Percentiles rank a stretch among this genome's conserved stretches.
phyloP scores from a whole-genome alignment of 2,797 vertebrate species.

The Erpetoichthys calabaricus region DNA sequence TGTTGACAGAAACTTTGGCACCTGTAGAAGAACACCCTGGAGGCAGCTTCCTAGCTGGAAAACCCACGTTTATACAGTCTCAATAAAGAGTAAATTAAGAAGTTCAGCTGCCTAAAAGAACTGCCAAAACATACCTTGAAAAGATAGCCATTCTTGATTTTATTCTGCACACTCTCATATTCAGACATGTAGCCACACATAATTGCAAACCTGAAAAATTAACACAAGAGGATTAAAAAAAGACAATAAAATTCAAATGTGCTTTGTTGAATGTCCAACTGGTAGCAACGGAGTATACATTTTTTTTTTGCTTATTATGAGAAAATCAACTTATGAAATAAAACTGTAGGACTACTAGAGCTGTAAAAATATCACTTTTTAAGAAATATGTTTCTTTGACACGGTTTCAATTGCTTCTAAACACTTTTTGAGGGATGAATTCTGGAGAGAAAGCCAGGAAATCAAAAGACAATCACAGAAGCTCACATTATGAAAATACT shows the following conservation, averaged over 20 bases:
- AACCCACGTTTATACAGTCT: slow-evolving; percentile 14
- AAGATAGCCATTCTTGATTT: slow-evolving; percentile 83
- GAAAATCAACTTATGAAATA: background rate
- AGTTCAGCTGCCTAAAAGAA: slow-evolving; percentile 18
- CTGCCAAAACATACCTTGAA: slow-evolving; percentile 73
- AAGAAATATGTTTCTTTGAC: too few species aligned
- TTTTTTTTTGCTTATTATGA: slow-evolving; percentile 2
- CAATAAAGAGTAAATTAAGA: slow-evolving; percentile 22
- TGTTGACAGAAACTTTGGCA: slow-evolving; percentile 9
- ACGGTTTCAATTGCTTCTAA: too few species aligned
- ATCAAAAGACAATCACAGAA: too few species aligned
- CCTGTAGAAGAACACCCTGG: slow-evolving; percentile 7
- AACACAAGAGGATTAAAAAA: slow-evolving; percentile 4
- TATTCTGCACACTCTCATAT: slow-evolving; percentile 85
- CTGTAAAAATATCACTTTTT: too few species aligned
- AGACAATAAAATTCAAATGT: too few species aligned
- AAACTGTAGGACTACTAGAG: too few species aligned
- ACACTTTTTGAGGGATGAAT: too few species aligned
- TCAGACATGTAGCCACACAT: slow-evolving; percentile 87
- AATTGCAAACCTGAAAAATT: slow-evolving; percentile 75
- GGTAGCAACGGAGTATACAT: slow-evolving; percentile 9
- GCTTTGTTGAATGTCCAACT: too few species aligned
- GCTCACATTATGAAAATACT: too few species aligned
- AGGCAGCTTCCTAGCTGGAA: slow-evolving; percentile 15
- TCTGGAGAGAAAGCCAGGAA: too few species aligned